Evolutionary conservation across 2,888 invertebrate genomes (phyloP), one percentile per base, ranked within the genome.

Genomic region (Lomographa bimaculata): DNA sequence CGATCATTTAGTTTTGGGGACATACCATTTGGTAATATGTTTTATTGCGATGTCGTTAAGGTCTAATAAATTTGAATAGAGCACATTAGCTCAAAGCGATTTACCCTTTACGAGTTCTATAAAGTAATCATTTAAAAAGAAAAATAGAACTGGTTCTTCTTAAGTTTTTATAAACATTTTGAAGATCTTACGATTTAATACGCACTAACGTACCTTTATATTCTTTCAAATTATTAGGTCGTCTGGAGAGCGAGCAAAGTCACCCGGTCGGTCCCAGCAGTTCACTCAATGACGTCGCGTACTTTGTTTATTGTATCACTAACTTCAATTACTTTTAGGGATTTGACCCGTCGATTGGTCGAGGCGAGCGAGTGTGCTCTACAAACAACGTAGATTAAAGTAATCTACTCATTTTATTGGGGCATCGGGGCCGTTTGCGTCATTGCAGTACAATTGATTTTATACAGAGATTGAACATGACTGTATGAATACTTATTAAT

Each of bases 211-310:
- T 59, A 55, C 54, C 53, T 62, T 56, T 62, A 64, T 57, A 58
- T 64, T 65, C 50, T 69, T 67, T 68, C 48, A 59, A 68, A 64
- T 67, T 78, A 69, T 68, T 69, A 66, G 79, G 79, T 71, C 79
- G 84, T 85, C 83, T 83, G 65, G 83, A 84, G 85, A 82, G 60
- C 84, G 51, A 46, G 54, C 76, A 84, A 85, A 78, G 84, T 84
- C 78, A 79, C 62, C 64, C 67, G 74, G 77, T 66, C 76, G 70
- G 50, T 61, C 67, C 67, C 50, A 63, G 57, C 68, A 70, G 55
- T 63, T 72, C 64, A 67, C 63, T 67, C 72, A 64, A 51, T 56
- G 56, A 56, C 53, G 43, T 53, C 50, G 56, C 54, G 57, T 60
- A 53, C 55, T 57, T 53, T 50, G 42, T 55, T 47, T 52, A 48